Evolutionary conservation across 1,140 invertebrate genomes (phyloP).

Genomic region (Drosophila malerkotliana): DNA sequence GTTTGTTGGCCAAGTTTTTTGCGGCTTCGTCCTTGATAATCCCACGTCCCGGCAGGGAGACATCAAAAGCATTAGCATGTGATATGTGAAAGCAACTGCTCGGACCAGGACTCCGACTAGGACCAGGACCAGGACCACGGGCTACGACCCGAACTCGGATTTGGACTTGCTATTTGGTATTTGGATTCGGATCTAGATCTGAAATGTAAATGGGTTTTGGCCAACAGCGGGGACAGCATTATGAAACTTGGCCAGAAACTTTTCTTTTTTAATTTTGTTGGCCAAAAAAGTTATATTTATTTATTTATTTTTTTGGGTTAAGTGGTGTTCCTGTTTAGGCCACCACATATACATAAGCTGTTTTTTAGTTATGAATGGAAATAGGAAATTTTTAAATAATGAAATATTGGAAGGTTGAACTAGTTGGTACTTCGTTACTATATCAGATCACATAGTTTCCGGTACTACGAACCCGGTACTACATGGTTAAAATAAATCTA

Average conservation of each 20-base stretch:
- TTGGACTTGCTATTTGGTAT: not conserved
- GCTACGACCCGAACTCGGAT: not conserved
- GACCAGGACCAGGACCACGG: not conserved
- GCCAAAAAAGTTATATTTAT: not conserved
- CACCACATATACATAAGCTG: not conserved
- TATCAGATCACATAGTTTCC: too few relatives aligned
- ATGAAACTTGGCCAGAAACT: constrained; percentile 23
- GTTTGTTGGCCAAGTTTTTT: constrained; percentile 49
- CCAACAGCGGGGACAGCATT: not conserved
- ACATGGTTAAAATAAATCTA: too few relatives aligned
- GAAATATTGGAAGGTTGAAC: too few relatives aligned
- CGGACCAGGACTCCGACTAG: not conserved
- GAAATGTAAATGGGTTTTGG: constrained; percentile 18
- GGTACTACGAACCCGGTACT: too few relatives aligned
- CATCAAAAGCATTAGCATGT: constrained; percentile 52
- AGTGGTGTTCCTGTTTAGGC: not conserved
- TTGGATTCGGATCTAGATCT: constrained; percentile 18
- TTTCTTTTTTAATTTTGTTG: not conserved
- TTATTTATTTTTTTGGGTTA: not conserved
- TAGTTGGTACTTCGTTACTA: too few relatives aligned
- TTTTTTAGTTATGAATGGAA: too few relatives aligned
- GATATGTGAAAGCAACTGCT: constrained; percentile 35
- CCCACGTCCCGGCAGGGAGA: constrained; percentile 23
- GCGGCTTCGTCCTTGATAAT: constrained; percentile 50
- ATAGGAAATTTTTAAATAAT: too few relatives aligned